These are phyloP conservation scores for Congeria kusceri DNA, from an alignment of 2,888 invertebrate genomes.

Conservation along the genomic window DNA sequence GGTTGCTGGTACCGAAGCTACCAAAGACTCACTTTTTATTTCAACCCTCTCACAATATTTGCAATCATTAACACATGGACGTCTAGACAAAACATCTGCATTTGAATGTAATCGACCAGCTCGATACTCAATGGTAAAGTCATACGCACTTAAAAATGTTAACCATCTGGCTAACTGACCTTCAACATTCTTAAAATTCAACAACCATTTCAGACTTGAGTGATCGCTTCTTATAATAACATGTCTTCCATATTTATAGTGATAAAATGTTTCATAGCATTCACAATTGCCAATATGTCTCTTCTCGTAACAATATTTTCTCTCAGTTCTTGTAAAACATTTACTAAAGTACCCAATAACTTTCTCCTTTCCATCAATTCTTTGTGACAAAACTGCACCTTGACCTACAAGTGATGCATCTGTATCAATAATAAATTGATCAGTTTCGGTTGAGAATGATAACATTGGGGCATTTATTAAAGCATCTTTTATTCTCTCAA, in stretches of 20 bases:
- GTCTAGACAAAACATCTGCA: constrained; percentile 50
- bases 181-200: constrained; percentile 51
- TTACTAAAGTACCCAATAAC: constrained; percentile 39
- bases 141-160: constrained; percentile 31
- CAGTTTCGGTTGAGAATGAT: constrained; percentile 29
- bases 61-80: constrained; percentile 36
- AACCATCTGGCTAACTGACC: constrained; percentile 49
- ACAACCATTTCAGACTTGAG: constrained; percentile 30
- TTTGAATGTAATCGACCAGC: constrained; percentile 44
- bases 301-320: constrained; percentile 33
- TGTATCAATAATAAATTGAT: constrained; percentile 32
- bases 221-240: constrained; percentile 44
- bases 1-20: not conserved
- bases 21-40: not conserved
- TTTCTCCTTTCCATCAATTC: constrained; percentile 23
- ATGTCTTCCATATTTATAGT: constrained; percentile 30
- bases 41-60: constrained; percentile 31
- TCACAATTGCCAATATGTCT: constrained; percentile 30
- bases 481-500: constrained; percentile 19
- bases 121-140: constrained; percentile 42
- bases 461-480: constrained; percentile 31
- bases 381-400: constrained; percentile 32
- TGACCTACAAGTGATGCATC: constrained; percentile 23
- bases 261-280: too few species aligned
- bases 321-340: constrained; percentile 31